Conservation (phyloP, 2,113 vertebrate species). For the Galeopterus variegatus region DNA sequence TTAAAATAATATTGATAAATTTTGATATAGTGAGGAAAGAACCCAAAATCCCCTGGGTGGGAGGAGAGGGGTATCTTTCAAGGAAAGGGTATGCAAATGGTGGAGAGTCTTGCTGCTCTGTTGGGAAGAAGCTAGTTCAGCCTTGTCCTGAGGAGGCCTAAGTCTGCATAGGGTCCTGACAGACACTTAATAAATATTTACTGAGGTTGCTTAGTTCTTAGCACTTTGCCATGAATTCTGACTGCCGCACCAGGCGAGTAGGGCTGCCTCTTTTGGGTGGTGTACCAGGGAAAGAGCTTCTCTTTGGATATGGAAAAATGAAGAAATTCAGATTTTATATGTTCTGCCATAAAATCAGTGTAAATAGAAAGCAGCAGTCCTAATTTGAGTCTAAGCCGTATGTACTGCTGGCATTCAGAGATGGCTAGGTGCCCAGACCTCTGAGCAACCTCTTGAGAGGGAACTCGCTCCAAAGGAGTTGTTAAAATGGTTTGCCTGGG, state of each 20-base stretch:
- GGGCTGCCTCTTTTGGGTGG: background rate
- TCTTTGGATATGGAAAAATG: background rate
- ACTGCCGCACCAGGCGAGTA: fast-evolving
- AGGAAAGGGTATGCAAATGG: background rate
- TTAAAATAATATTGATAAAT: slow-evolving; percentile 43
- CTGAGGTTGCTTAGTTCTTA: background rate
- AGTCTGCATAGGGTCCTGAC: background rate
- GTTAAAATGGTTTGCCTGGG: background rate
- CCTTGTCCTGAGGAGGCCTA: background rate
- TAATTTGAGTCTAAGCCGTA: background rate
- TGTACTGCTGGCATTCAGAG: background rate
- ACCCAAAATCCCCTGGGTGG: background rate
- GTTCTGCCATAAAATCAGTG: background rate
- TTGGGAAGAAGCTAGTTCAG: background rate
- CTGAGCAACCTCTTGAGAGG: background rate
- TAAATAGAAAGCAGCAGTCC: background rate
- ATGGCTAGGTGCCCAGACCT: background rate
- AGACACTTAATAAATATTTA: background rate
- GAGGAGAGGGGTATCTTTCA: background rate
- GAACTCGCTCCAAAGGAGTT: background rate
- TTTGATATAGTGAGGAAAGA: background rate
- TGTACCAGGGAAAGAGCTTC: background rate
- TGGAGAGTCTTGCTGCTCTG: background rate
- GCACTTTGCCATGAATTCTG: background rate
- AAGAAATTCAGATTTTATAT: background rate